phyloP scores from a whole-genome alignment of 2,888 invertebrate genomes.

The Drosophila flavopinicola region DNA sequence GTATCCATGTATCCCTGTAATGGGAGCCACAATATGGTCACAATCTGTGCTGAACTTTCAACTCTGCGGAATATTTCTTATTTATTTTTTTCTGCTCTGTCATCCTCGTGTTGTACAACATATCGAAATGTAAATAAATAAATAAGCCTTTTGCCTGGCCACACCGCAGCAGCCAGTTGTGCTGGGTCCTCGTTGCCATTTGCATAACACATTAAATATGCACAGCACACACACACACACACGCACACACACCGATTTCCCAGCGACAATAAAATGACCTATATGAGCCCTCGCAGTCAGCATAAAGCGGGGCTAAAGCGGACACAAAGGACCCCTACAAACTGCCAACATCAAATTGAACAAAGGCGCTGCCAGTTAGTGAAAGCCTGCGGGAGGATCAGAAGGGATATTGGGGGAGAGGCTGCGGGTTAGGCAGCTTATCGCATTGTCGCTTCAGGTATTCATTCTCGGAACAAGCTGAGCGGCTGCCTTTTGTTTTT shows the following conservation, averaged over 20 bases:
- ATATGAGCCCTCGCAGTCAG: slow-evolving; percentile 63
- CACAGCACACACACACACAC: slow-evolving; percentile 51
- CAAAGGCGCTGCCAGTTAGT: slow-evolving; percentile 36
- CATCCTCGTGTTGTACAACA: slow-evolving; percentile 38
- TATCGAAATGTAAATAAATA: slow-evolving; percentile 61
- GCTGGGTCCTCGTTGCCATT: slow-evolving; percentile 52
- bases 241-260: slow-evolving; percentile 65
- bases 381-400: too few species aligned
- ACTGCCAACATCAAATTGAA: slow-evolving; percentile 56
- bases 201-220: slow-evolving; percentile 80
- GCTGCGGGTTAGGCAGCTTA: slow-evolving; percentile 22
- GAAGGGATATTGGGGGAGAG: neutral
- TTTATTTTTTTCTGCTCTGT: slow-evolving; percentile 45
- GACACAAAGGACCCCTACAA: slow-evolving; percentile 47
- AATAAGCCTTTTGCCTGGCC: slow-evolving; percentile 63
- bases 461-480: slow-evolving; percentile 42
- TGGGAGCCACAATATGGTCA: slow-evolving; percentile 24
- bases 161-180: slow-evolving; percentile 33
- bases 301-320: slow-evolving; percentile 50
- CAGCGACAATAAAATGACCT: slow-evolving; percentile 68
- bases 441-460: slow-evolving; percentile 64
- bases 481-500: slow-evolving; percentile 62
- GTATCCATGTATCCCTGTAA: slow-evolving; percentile 19
- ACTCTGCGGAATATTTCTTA: slow-evolving; percentile 29
- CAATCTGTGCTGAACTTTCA: slow-evolving; percentile 43